Percentiles rank a stretch among this genome's conserved stretches.
phyloP scores from a whole-genome alignment of 2,888 invertebrate genomes.

The Corbicula japonica region DNA sequence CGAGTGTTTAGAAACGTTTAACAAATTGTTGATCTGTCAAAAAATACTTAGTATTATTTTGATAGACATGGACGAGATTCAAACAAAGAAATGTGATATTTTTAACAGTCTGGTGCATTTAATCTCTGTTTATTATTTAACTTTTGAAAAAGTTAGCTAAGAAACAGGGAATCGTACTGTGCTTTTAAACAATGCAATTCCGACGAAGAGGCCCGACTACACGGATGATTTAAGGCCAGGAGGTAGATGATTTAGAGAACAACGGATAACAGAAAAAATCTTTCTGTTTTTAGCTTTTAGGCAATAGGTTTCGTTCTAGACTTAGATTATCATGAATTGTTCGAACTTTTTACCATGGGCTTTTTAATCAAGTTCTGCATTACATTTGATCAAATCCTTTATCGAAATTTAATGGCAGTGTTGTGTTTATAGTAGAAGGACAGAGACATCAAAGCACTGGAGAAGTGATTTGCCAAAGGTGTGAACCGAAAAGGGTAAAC shows the following conservation, averaged over 20 bases:
- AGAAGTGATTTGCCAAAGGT: conserved; percentile 4
- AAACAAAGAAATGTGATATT: neutral
- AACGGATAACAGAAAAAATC: conserved; percentile 12
- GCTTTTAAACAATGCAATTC: conserved; percentile 27
- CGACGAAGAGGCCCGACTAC: conserved; percentile 41
- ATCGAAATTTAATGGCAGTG: conserved; percentile 3
- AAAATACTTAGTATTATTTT: conserved; percentile 21
- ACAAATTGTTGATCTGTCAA: conserved; percentile 10
- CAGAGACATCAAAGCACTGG: conserved; percentile 4
- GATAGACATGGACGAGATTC: neutral
- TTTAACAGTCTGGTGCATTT: neutral
- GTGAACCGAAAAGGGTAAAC: neutral
- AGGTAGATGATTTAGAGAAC: conserved; percentile 25
- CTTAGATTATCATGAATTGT: too few relatives aligned
- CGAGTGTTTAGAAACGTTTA: neutral
- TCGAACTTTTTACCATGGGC: neutral
- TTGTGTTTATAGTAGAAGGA: conserved; percentile 19
- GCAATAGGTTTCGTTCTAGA: neutral
- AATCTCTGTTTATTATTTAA: neutral
- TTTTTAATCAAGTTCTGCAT: neutral
- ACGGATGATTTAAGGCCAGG: conserved; percentile 29
- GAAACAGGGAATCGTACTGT: neutral
- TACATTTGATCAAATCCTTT: conserved; percentile 4
- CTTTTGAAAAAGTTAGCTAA: conserved; percentile 1
- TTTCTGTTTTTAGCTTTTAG: conserved; percentile 9